phyloP scores from a whole-genome alignment of 2,113 vertebrate genomes.

The Hemichromis elongatus region DNA sequence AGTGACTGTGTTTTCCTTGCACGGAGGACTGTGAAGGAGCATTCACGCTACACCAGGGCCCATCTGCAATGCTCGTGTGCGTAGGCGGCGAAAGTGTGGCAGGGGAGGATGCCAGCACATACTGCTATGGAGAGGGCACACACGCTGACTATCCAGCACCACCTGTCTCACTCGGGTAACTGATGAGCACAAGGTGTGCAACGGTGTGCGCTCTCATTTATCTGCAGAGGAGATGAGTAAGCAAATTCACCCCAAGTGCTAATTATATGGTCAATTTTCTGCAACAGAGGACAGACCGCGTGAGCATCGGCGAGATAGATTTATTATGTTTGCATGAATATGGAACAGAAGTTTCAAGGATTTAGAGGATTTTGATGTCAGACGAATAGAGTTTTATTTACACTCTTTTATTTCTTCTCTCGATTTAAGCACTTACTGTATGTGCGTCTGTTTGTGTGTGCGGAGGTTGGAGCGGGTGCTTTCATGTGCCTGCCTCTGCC shows the following conservation, averaged over 20 bases:
- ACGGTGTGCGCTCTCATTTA: slow-evolving; percentile 38
- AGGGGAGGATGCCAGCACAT: slow-evolving; percentile 47
- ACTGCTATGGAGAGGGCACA: slow-evolving; percentile 29
- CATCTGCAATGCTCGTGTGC: slow-evolving; percentile 50
- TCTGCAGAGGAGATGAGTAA: slow-evolving; percentile 55
- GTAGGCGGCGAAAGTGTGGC: slow-evolving; percentile 47
- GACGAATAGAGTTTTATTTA: background rate
- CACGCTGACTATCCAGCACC: slow-evolving; percentile 40
- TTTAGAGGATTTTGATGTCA: background rate
- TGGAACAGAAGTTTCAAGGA: background rate
- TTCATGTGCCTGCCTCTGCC: background rate
- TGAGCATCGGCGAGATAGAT: background rate
- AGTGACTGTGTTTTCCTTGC: background rate
- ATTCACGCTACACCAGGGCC: slow-evolving; percentile 26
- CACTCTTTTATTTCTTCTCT: background rate
- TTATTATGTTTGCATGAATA: slow-evolving; percentile 7
- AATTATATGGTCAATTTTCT: slow-evolving; percentile 46
- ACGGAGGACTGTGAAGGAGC: slow-evolving; percentile 18
- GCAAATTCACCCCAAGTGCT: slow-evolving; percentile 44
- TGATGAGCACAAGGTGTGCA: slow-evolving; percentile 48
- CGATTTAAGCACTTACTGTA: background rate
- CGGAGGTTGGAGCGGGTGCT: slow-evolving; percentile 3
- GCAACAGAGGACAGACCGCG: slow-evolving; percentile 1
- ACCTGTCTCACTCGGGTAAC: slow-evolving; percentile 53
- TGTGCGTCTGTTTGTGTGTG: background rate